Conservation (phyloP, 2,113 vertebrate species). For the Cepphus grylle region DNA sequence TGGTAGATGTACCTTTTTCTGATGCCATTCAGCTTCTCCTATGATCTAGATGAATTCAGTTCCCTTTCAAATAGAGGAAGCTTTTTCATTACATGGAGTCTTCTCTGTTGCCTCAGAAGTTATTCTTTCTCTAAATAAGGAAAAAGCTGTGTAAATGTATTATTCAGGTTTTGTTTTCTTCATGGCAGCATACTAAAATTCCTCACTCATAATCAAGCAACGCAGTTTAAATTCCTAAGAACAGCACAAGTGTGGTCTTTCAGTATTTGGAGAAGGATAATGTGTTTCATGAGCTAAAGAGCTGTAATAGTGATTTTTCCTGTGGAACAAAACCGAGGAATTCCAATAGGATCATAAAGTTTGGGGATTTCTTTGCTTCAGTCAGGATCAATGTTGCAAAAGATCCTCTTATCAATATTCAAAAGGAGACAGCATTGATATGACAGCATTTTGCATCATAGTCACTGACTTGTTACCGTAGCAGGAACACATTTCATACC, state of each 20-base stretch:
- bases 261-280: background rate
- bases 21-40: background rate
- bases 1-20: background rate
- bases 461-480: background rate
- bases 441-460: background rate
- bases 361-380: background rate
- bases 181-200: background rate
- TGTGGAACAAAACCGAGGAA: background rate
- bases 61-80: background rate
- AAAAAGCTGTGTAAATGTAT: fast-evolving
- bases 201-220: background rate
- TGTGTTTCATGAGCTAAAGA: background rate
- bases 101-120: background rate
- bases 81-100: fast-evolving
- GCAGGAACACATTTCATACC: background rate
- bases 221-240: background rate
- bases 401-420: background rate
- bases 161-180: background rate
- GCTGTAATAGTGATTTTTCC: background rate
- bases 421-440: background rate
- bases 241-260: background rate
- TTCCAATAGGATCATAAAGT: background rate
- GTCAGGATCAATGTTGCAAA: background rate
- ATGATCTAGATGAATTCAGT: background rate
- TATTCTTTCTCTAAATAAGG: background rate